Evolutionary conservation across 2,797 vertebrate genomes (phyloP).

Genomic region (Anableps anableps): DNA sequence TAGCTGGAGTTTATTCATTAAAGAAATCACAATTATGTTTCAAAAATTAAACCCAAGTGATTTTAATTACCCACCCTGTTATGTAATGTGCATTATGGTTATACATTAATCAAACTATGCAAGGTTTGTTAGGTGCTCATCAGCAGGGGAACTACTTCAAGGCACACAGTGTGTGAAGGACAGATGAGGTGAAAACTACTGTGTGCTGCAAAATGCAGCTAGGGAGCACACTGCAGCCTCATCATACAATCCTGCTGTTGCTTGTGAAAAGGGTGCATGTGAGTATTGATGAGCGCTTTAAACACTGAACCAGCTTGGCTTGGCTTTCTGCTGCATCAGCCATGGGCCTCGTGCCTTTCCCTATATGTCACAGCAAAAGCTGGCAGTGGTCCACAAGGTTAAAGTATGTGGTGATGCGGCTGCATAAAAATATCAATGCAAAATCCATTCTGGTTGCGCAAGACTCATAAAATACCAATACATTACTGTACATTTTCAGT

Average conservation of each 20-base stretch:
- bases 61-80: neutral
- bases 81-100: neutral
- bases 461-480: conserved; percentile 28
- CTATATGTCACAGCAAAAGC: conserved; percentile 59
- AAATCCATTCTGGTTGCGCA: conserved; percentile 47
- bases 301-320: conserved; percentile 48
- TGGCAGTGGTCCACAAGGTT: conserved; percentile 43
- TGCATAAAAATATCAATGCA: conserved; percentile 65
- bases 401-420: conserved; percentile 37
- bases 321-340: conserved; percentile 64
- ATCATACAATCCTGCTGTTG: conserved; percentile 26
- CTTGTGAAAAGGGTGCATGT: conserved; percentile 35
- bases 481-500: neutral
- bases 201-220: conserved; percentile 32
- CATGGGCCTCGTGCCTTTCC: conserved; percentile 37
- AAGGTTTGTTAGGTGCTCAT: conserved; percentile 23
- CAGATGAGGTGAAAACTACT: conserved; percentile 20
- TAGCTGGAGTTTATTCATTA: neutral
- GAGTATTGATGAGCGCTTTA: conserved; percentile 54
- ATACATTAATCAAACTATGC: neutral
- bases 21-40: neutral
- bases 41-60: neutral
- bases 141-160: conserved; percentile 12
- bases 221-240: conserved; percentile 11
- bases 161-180: conserved; percentile 24